A percentile compares a stretch with the other conserved stretches of the same genome.
Conservation (phyloP, 1,140 invertebrate genomes). For the Microplitis mediator region DNA sequence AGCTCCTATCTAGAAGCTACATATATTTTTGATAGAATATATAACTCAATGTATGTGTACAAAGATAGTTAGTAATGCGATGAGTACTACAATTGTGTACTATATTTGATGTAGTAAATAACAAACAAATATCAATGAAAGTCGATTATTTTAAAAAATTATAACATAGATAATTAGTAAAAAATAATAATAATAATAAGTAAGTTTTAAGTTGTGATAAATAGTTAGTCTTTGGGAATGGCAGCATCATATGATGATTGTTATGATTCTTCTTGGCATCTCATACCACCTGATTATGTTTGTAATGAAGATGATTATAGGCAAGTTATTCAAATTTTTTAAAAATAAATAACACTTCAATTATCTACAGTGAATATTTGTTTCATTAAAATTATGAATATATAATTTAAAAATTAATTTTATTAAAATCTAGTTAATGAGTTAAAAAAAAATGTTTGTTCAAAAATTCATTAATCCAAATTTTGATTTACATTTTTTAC, state of each 20-base stretch:
- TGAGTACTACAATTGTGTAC: too few species aligned
- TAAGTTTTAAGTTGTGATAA: constrained; percentile 12
- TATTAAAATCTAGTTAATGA: background rate
- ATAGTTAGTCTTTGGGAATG: constrained; percentile 42
- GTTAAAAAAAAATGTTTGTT: too few species aligned
- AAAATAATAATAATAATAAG: background rate
- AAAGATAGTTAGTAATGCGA: constrained; percentile 13
- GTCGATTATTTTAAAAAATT: too few species aligned
- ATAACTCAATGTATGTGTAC: constrained; percentile 37
- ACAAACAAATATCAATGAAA: too few species aligned
- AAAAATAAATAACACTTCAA: background rate
- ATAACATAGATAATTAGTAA: too few species aligned
- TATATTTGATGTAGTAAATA: too few species aligned
- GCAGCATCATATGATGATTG: constrained; percentile 63
- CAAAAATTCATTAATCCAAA: too few species aligned
- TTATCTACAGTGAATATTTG: background rate
- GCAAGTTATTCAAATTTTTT: constrained; percentile 41
- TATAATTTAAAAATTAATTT: background rate
- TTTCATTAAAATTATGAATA: background rate
- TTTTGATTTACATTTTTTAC: too few species aligned
- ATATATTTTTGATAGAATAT: constrained; percentile 60
- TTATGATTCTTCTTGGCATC: constrained; percentile 72
- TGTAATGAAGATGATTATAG: constrained; percentile 68
- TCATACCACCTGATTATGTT: constrained; percentile 73
- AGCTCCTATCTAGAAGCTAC: constrained; percentile 58